Percentiles rank a stretch among this genome's conserved stretches.
These are phyloP conservation scores for Allobates femoralis DNA, from an alignment of 2,797 vertebrate genomes.

Conservation along the genomic window DNA sequence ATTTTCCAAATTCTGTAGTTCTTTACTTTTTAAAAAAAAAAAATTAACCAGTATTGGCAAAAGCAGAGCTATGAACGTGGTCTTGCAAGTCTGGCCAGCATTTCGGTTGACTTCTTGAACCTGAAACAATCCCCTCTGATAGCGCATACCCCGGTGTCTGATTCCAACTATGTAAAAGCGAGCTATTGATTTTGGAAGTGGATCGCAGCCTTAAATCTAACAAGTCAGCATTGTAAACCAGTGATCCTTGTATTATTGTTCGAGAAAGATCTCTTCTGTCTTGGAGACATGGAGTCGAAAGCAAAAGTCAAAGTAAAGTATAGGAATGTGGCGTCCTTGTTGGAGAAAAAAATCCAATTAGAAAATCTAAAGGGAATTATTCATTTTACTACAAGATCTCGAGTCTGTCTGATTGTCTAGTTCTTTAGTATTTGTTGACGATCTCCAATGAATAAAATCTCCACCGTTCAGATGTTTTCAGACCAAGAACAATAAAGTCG, in stretches of 20 bases:
- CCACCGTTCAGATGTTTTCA: not conserved
- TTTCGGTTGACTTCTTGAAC: conserved; percentile 39
- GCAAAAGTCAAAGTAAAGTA: not conserved
- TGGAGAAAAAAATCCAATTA: not conserved
- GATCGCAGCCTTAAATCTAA: not conserved
- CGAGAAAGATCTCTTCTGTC: not conserved
- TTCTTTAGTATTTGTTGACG: conserved; percentile 17
- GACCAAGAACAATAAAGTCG: conserved; percentile 47
- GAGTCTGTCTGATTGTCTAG: not conserved
- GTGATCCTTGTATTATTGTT: conserved; percentile 10
- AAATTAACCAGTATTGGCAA: conserved; percentile 38
- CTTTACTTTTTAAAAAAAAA: not conserved
- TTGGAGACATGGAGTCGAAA: not conserved
- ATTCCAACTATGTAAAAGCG: conserved; percentile 28
- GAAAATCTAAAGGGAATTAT: not conserved
- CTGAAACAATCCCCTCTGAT: conserved; percentile 10
- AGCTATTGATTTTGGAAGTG: conserved; percentile 37
- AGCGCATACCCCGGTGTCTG: not conserved
- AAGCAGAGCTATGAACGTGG: not conserved
- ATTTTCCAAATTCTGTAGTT: conserved; percentile 29
- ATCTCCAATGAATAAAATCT: conserved; percentile 1
- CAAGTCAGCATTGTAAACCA: conserved; percentile 19
- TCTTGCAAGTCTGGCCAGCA: conserved; percentile 32
- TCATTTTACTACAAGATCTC: not conserved
- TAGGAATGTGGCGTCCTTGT: not conserved